phyloP scores from a whole-genome alignment of 1,140 invertebrate species.

The Drosophila carrolli region DNA sequence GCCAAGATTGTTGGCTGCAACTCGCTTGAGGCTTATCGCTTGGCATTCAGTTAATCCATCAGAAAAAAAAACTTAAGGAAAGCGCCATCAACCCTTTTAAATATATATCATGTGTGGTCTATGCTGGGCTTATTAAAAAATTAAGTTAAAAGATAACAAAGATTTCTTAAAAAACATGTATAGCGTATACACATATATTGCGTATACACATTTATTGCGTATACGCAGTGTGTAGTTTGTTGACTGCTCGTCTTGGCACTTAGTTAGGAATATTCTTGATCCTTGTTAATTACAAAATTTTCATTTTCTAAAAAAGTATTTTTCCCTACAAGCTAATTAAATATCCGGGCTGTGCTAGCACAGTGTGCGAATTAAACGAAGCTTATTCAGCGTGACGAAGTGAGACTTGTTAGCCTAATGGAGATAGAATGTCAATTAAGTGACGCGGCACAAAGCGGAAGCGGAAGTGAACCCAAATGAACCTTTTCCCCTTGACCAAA shows the following conservation, averaged over 20 bases:
- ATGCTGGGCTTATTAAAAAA: background rate
- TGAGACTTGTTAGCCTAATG: constrained; percentile 14
- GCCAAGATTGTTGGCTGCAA: constrained; percentile 12
- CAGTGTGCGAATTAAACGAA: no score
- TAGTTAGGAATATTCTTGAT: no score
- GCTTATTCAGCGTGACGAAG: constrained; percentile 16
- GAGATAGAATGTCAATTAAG: constrained; percentile 34
- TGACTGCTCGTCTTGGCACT: no score
- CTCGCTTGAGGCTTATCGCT: constrained; percentile 34
- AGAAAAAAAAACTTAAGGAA: constrained; percentile 26
- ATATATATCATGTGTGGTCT: constrained; percentile 7
- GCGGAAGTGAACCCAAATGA: constrained; percentile 17
- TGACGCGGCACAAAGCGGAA: constrained; percentile 26
- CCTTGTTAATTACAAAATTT: background rate
- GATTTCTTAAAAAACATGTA: no score
- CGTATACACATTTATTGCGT: no score
- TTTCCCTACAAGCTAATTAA: background rate
- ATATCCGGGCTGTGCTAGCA: background rate
- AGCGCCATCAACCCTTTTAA: constrained; percentile 4
- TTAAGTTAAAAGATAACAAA: no score
- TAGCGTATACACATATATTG: no score
- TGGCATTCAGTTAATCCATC: constrained; percentile 30
- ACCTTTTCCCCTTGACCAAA: constrained; percentile 6
- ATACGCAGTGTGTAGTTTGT: no score
- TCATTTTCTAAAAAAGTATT: background rate